Conservation (phyloP, 1,140 invertebrate species). For the Triops longicaudatus region DNA sequence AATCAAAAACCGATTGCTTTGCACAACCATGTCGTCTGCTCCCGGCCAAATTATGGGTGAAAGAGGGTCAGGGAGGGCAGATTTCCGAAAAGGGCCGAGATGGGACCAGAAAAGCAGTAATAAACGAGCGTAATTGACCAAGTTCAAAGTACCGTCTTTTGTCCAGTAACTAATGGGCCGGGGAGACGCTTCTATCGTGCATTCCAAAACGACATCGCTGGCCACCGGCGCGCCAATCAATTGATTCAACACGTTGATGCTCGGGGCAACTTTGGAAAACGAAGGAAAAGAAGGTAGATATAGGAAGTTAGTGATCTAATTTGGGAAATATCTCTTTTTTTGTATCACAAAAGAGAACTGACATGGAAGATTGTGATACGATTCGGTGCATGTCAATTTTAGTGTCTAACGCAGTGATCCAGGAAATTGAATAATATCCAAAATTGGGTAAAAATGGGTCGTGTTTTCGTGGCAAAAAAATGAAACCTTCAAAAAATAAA, state of each 20-base stretch:
- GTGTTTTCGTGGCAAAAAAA: too few relatives aligned
- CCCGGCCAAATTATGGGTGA: too few relatives aligned
- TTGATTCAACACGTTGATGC: slow-evolving; percentile 72
- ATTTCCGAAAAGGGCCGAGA: not conserved
- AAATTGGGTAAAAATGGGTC: too few relatives aligned
- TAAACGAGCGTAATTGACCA: not conserved
- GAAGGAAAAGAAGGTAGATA: slow-evolving; percentile 26
- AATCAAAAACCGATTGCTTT: slow-evolving; percentile 24
- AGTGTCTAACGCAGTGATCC: too few relatives aligned
- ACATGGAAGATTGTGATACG: too few relatives aligned
- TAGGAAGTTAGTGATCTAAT: slow-evolving; percentile 19
- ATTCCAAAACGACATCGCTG: slow-evolving; percentile 68
- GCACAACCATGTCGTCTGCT: slow-evolving; percentile 24
- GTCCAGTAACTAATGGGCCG: slow-evolving; percentile 81
- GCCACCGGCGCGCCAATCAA: slow-evolving; percentile 67
- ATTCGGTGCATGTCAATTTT: too few relatives aligned
- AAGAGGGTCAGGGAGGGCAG: not conserved
- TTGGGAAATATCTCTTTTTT: not conserved
- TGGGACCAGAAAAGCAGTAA: not conserved
- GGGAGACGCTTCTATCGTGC: slow-evolving; percentile 67
- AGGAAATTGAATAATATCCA: too few relatives aligned
- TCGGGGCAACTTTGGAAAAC: slow-evolving; percentile 59
- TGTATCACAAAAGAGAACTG: too few relatives aligned
- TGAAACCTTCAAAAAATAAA: too few relatives aligned
- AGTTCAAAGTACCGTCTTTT: slow-evolving; percentile 25